Evolutionary conservation across 2,797 vertebrate genomes (phyloP).

Genomic region (Ptychobarbus kaznakovi): DNA sequence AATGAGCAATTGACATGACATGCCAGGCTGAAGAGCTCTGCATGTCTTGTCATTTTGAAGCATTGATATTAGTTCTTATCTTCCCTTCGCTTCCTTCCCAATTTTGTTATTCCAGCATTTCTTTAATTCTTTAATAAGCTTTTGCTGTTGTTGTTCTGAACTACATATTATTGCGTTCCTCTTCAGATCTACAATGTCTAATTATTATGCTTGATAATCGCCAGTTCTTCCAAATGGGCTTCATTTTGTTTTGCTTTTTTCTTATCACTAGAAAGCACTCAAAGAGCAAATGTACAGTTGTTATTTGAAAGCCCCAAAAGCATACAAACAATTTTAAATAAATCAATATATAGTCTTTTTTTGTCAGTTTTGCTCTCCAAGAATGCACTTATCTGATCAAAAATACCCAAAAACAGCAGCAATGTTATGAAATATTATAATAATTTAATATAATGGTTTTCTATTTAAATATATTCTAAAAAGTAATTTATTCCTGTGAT

Average conservation of each 20-base stretch:
- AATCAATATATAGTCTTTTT: not conserved
- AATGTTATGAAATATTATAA: too few relatives aligned
- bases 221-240: constrained; percentile 3
- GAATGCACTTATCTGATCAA: not conserved
- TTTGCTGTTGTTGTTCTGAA: not conserved
- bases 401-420: not conserved
- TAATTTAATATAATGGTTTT: not conserved
- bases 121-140: constrained; percentile 10
- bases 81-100: constrained; percentile 11
- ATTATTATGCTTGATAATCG: not conserved
- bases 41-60: constrained; percentile 32
- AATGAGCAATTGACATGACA: constrained; percentile 31
- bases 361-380: not conserved
- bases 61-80: constrained; percentile 31
- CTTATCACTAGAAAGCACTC: not conserved
- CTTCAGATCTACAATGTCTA: not conserved
- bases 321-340: not conserved
- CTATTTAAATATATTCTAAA: not conserved
- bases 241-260: not conserved
- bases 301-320: not conserved
- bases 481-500: not conserved
- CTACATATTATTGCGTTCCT: not conserved
- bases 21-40: constrained; percentile 1
- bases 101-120: not conserved
- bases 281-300: not conserved